Base-by-base conservation (phyloP, 2,113 vertebrate genomes). In the Illadopsis cleaveri region DNA sequence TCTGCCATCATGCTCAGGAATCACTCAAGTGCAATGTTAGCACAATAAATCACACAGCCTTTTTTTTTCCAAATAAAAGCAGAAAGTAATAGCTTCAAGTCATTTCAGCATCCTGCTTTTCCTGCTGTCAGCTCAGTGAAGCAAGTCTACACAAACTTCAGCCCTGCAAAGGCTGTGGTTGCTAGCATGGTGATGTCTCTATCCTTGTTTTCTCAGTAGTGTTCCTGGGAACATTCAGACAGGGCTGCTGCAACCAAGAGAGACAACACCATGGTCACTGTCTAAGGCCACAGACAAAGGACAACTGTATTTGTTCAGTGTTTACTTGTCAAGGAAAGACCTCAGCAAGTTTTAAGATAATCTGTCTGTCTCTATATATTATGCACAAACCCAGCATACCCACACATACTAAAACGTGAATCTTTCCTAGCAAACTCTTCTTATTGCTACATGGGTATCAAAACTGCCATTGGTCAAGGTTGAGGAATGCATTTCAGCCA, bases 61-160 rank as follows among this genome's bases (percentile, higher is more conserved):
- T 82, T 89, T 75, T 72, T 81, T 53, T 58, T 28, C 53, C 65
- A 62, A 95, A 86, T 70, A 87, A 88, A 78, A 90, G 40, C 64
- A 71, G 45, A 91, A 91, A 77, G 60, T 30, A 76, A 53, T 15
- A 54, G n/a, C 25, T 75, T 82, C 6, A 4, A 82, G 70, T 50
- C 12, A 60, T 80, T 89, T 94, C 48, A 94, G 60, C 47, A 58
- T 56, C 33, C 51, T 2, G 3, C 56, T 82, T 82, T 79, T 45
- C 83, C 42, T 65, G 44, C 37, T 77, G 31, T 20, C 60, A 45
- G 77, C 40, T 69, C 92, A 54, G 45, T 17, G 37, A 84, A 87
- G 84, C 58, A 72, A 37, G 23, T 42, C 10, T 25, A 30, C 1
- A 3, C 61, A 91, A 76, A 72, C 77, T 72, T 69, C 31, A 66